Percentiles rank a stretch among this genome's conserved stretches.
Conservation (phyloP, 2,888 invertebrate species). For the Caenorhabditis japonica region DNA sequence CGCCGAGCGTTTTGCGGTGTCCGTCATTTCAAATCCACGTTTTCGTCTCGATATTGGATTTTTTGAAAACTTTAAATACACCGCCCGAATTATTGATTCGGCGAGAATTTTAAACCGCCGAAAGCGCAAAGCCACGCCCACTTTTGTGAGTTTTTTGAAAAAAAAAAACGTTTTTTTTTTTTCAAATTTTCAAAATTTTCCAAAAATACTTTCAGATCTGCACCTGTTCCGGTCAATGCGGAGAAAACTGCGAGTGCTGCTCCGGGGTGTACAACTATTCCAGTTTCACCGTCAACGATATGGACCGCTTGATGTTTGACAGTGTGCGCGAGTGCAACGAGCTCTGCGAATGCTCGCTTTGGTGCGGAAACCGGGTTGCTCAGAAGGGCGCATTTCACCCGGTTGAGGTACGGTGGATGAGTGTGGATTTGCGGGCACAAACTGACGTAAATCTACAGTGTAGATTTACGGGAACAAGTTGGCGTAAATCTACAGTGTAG, state of each 20-base stretch:
- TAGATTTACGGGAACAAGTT: not conserved
- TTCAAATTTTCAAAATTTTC: not conserved
- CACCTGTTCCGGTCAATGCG: conserved; percentile 24
- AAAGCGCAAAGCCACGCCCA: conserved; percentile 18
- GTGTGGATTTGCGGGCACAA: not conserved
- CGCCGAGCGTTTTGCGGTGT: conserved; percentile 58
- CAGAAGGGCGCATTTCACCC: conserved; percentile 63
- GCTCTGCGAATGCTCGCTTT: conserved; percentile 61
- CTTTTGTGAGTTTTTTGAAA: conserved; percentile 19
- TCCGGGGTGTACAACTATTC: conserved; percentile 19
- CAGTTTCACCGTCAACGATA: conserved; percentile 32
- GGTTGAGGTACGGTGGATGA: conserved; percentile 53
- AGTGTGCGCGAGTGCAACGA: conserved; percentile 61
- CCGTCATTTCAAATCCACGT: conserved; percentile 43
- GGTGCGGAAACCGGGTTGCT: conserved; percentile 67
- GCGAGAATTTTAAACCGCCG: conserved; percentile 19
- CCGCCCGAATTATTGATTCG: conserved; percentile 51
- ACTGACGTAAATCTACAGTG: not conserved
- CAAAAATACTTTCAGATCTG: conserved; percentile 1
- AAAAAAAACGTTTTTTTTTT: not conserved
- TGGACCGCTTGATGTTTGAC: conserved; percentile 40
- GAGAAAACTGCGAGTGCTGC: conserved; percentile 26
- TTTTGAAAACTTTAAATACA: conserved; percentile 51
- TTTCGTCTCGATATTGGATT: conserved; percentile 21
- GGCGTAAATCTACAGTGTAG: too few relatives aligned